Evolutionary conservation across 2,113 vertebrate genomes (phyloP).

Genomic region (Pterocles orientalis): DNA sequence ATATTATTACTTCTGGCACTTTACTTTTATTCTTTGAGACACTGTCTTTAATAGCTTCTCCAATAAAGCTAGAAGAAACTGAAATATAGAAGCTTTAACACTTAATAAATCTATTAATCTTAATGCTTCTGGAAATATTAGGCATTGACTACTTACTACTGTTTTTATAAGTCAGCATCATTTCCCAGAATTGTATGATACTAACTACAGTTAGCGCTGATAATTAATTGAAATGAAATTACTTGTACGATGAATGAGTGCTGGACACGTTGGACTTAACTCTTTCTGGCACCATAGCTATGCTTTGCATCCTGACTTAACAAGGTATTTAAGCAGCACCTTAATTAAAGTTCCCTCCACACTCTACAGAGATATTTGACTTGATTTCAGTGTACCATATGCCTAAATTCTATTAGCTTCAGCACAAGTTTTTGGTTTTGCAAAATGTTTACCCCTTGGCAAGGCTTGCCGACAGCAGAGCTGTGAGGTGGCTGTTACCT

Average conservation of each 20-base stretch:
- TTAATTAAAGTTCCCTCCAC: background rate
- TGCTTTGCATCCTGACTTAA: background rate
- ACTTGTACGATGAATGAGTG: background rate
- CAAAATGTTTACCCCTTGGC: background rate
- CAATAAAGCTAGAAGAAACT: background rate
- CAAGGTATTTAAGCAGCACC: background rate
- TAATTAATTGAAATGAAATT: conserved; percentile 22
- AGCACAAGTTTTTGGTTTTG: background rate
- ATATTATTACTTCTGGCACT: background rate
- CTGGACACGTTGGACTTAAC: background rate
- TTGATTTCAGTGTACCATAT: background rate
- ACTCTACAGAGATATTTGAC: background rate
- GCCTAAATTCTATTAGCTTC: background rate
- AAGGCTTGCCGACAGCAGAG: background rate
- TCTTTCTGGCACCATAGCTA: background rate
- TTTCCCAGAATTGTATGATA: conserved; percentile 21
- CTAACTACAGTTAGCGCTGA: background rate
- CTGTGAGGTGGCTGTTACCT: background rate
- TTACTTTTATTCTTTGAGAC: background rate
- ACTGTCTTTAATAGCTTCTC: background rate
- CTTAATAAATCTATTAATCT: background rate
- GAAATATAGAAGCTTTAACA: background rate
- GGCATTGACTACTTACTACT: background rate
- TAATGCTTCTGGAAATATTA: background rate
- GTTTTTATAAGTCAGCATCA: conserved; percentile 1